phyloP scores from a whole-genome alignment of 2,888 invertebrate species.

The Nezara viridula region DNA sequence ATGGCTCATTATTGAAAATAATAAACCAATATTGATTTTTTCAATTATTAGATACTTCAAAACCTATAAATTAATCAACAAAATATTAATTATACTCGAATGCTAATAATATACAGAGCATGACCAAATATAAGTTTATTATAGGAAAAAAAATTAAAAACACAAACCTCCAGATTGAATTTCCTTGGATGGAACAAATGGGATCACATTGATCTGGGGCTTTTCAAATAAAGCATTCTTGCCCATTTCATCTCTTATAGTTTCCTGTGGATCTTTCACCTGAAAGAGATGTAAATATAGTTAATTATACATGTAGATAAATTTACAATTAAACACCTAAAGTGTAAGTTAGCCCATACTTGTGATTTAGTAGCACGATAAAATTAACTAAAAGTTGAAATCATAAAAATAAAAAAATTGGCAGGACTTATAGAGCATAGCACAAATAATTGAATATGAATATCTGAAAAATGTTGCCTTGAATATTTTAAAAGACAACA shows the following conservation, averaged over 20 bases:
- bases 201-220: conserved; percentile 62
- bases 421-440: too few relatives aligned
- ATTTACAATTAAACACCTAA: too few relatives aligned
- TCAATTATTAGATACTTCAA: not conserved
- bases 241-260: conserved; percentile 58
- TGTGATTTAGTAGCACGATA: too few relatives aligned
- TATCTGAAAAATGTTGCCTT: too few relatives aligned
- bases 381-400: too few relatives aligned
- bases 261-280: conserved; percentile 59
- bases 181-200: conserved; percentile 52
- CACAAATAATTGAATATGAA: too few relatives aligned
- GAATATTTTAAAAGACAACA: too few relatives aligned
- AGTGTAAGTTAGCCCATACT: too few relatives aligned
- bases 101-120: not conserved
- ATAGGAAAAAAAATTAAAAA: not conserved
- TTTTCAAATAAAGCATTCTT: conserved; percentile 58
- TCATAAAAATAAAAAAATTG: too few relatives aligned
- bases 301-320: not conserved
- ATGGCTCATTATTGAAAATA: too few relatives aligned
- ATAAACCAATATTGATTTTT: too few relatives aligned
- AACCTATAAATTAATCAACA: not conserved
- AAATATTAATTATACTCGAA: not conserved
- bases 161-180: not conserved
- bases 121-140: not conserved
- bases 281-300: not conserved